phyloP scores from a whole-genome alignment of 2,888 invertebrate species.

The Colostygia pectinataria region DNA sequence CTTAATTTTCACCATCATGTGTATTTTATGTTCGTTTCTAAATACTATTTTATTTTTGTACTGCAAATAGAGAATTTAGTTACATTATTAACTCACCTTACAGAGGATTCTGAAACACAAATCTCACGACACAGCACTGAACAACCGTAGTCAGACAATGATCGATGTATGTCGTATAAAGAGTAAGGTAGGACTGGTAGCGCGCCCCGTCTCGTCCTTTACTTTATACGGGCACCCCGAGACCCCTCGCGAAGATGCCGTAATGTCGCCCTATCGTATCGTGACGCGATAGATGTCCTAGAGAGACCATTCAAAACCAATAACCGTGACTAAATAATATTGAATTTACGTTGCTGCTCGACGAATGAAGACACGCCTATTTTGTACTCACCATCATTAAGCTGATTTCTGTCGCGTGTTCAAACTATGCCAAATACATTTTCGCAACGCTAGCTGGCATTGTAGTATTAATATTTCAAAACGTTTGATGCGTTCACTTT shows the following conservation, averaged over 20 bases:
- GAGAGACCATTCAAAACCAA: slow-evolving; percentile 46
- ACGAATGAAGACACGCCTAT: slow-evolving; percentile 26
- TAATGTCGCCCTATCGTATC: slow-evolving; percentile 67
- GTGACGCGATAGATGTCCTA: slow-evolving; percentile 49
- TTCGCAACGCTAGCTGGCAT: slow-evolving; percentile 59
- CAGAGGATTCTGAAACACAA: slow-evolving; percentile 50
- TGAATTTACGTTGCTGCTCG: slow-evolving; percentile 38
- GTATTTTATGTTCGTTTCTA: too few species aligned
- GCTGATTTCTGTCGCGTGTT: slow-evolving; percentile 47
- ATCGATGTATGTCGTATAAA: slow-evolving; percentile 48
- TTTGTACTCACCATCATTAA: slow-evolving; percentile 38
- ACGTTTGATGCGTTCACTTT: slow-evolving; percentile 54
- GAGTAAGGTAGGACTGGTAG: slow-evolving; percentile 63
- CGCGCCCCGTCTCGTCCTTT: slow-evolving; percentile 58
- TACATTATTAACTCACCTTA: slow-evolving; percentile 56
- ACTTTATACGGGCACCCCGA: slow-evolving; percentile 68
- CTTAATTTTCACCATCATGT: too few species aligned
- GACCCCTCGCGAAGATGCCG: slow-evolving; percentile 59
- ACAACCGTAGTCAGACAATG: slow-evolving; percentile 55
- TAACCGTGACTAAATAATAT: slow-evolving; percentile 53
- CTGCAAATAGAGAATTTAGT: too few species aligned
- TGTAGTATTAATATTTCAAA: slow-evolving; percentile 63
- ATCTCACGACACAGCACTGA: slow-evolving; percentile 62
- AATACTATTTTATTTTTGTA: too few species aligned
- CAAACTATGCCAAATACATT: slow-evolving; percentile 45